Evolutionary conservation across 2,797 vertebrate species (phyloP), one percentile per base, ranked within the genome.

Genomic region (Lepus oiostolus): DNA sequence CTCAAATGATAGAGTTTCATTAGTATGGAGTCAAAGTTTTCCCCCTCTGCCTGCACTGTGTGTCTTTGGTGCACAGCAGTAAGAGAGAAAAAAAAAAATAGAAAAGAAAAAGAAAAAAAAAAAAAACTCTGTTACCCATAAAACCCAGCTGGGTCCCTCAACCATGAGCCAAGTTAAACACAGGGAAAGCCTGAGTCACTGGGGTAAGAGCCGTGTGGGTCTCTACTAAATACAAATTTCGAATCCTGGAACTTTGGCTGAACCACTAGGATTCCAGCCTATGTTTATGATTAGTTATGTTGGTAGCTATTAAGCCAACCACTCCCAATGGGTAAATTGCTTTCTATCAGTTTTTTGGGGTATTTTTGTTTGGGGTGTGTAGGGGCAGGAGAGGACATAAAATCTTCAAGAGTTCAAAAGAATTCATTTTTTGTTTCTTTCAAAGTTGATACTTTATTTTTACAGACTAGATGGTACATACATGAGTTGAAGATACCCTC

Each of bases 1-100:
- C 93, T 96, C 90, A 93, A 98, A 97, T 97, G 93, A 84, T 94
- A 95, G 88, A 94, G 72, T 92, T 95, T 88, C 71, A 58, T 95
- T 42, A 96, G 74, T 32, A 82, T 24, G 93, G 88, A 97, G 60
- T 47, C 62, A 91, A 95, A 93, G 81, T 93, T 96, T 97, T 95
- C 90, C 93, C 95, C 76, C 77, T 95, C 74, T 52, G 87, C 89
- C 50, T n/a, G n/a, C 30, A 62, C 32, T 60, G 11, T 13, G 63
- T 12, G 11, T 24, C 58, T 79, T 50, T 35, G 30, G 60, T 28
- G 21, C 12, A 42, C 17, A 60, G 58, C 32, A 52, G 17, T 35
- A 52, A 58, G 68, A 90, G 88, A 85, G 65, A 47, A 47, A 42
- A 42, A 42, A 47, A 47, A 47, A 42, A 42, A 42, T 35, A 35